These are phyloP conservation scores for Mechanitis messenoides DNA, from an alignment of 2,888 invertebrate genomes.

Conservation along the genomic window DNA sequence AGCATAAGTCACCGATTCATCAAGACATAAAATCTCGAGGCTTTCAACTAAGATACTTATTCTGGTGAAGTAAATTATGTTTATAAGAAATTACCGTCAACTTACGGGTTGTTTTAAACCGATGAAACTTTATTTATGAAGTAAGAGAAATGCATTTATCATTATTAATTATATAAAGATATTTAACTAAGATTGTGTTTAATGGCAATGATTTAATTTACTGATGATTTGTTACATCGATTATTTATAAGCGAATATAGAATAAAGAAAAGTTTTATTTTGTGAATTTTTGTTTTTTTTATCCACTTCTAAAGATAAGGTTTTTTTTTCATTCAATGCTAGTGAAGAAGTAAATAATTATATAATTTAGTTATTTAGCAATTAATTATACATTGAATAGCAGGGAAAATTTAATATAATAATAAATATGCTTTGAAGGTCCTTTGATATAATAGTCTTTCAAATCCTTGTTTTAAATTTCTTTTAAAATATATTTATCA, in stretches of 20 bases:
- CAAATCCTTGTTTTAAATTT: no score
- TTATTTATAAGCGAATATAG: conserved; percentile 62
- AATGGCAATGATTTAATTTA: conserved; percentile 59
- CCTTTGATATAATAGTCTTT: no score
- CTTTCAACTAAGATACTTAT: conserved; percentile 21
- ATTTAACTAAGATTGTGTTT: conserved; percentile 51
- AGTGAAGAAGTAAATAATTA: no score
- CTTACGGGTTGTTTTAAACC: conserved; percentile 27
- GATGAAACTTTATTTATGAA: conserved; percentile 16
- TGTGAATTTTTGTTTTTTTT: conserved; percentile 41
- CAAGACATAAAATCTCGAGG: conserved; percentile 9
- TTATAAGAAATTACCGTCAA: conserved; percentile 19
- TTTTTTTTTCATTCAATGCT: no score
- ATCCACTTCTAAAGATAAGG: conserved; percentile 1
- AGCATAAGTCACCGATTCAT: conserved; percentile 21
- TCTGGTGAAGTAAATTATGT: conserved; percentile 14
- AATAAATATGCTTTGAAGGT: no score
- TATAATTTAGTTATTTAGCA: no score
- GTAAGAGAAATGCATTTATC: conserved; percentile 57
- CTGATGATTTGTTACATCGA: conserved; percentile 65
- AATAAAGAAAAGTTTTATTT: conserved; percentile 65
- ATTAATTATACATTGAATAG: no score
- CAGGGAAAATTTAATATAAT: no score
- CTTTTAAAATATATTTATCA: no score
- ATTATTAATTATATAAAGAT: conserved; percentile 46